These are phyloP conservation scores for Astreopora myriophthalma DNA, from an alignment of 64 coral and sea anemone genomes.

Conservation along the genomic window DNA sequence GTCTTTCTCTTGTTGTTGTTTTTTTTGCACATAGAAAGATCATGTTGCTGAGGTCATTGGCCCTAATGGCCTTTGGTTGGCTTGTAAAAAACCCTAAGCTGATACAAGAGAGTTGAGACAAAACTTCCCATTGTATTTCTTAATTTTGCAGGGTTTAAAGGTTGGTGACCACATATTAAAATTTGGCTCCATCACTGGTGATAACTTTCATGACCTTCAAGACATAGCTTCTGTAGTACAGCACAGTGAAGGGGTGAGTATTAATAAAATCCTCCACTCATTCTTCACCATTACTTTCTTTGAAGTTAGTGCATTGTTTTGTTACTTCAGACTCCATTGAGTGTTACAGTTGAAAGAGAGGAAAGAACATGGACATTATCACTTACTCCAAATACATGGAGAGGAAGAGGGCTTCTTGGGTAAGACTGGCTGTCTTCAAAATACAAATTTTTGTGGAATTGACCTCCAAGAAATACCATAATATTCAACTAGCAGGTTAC, in stretches of 20 bases:
- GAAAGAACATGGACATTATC: slow-evolving; percentile 13
- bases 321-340: slow-evolving; percentile 10
- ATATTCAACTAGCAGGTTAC: no score
- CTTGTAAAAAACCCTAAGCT: no score
- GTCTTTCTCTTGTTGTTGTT: no score
- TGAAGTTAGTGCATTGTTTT: background rate
- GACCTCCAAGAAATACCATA: no score
- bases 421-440: background rate
- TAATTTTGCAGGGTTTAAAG: slow-evolving; percentile 79
- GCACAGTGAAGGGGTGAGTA: slow-evolving; percentile 88
- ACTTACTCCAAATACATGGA: slow-evolving; percentile 66
- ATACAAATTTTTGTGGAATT: background rate
- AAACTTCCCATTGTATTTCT: no score
- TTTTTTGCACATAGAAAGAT: no score
- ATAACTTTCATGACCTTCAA: slow-evolving; percentile 79
- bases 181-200: slow-evolving; percentile 91
- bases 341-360: slow-evolving; percentile 35
- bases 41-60: no score
- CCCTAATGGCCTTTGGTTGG: no score
- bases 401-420: slow-evolving; percentile 58
- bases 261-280: background rate
- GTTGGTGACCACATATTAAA: slow-evolving; percentile 82
- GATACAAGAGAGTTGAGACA: no score
- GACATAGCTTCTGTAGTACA: slow-evolving; percentile 83
- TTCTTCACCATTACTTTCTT: no score